Conservation (phyloP, 53 echinoderm and acorn worm genomes). For the Paracentrotus lividus region DNA sequence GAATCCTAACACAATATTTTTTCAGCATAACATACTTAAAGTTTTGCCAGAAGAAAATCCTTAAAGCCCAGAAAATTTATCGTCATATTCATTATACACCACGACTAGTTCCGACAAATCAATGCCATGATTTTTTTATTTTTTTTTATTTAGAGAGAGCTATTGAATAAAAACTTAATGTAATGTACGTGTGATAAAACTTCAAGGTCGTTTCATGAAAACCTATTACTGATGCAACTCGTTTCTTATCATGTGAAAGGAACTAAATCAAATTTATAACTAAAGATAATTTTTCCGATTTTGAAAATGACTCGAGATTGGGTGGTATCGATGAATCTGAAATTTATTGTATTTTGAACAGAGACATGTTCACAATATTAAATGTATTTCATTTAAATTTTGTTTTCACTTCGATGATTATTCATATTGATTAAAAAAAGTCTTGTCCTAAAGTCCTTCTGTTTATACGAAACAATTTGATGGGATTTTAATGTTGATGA, state of each 20-base stretch:
- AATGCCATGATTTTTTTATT: background rate
- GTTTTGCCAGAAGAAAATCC: background rate
- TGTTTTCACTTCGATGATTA: too few relatives aligned
- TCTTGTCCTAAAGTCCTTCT: too few relatives aligned
- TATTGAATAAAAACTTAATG: background rate
- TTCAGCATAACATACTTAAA: background rate
- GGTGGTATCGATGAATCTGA: background rate
- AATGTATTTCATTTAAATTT: too few relatives aligned
- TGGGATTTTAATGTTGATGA: too few relatives aligned
- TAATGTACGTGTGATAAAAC: background rate
- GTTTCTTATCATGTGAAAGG: background rate
- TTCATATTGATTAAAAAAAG: too few relatives aligned
- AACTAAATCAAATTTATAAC: too few relatives aligned
- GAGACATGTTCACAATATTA: background rate
- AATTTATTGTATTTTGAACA: background rate
- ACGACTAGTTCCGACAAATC: too few relatives aligned
- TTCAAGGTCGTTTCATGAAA: background rate
- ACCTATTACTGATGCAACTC: background rate
- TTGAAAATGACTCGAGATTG: background rate
- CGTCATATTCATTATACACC: background rate
- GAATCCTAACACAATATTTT: background rate
- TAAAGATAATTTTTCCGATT: background rate
- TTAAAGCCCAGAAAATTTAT: background rate
- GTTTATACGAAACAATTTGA: too few relatives aligned
- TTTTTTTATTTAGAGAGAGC: background rate